Percentiles rank a stretch among this genome's conserved stretches.
Conservation (phyloP, 2,113 vertebrate species). For the Oncorhynchus clarkii region DNA sequence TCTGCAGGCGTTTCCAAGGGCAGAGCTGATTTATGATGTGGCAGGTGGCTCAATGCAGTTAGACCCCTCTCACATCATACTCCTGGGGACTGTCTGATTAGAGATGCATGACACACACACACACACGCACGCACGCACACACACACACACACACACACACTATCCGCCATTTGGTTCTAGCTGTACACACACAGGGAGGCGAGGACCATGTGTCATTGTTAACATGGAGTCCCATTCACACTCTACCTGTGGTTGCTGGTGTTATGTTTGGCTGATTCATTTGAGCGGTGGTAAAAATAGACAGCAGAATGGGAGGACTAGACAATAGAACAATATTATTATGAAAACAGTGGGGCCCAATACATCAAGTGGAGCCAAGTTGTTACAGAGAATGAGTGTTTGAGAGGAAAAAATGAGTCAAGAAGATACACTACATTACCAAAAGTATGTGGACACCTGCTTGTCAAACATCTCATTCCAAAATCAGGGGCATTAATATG, state of each 20-base stretch:
- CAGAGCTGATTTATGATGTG: slow-evolving; percentile 73
- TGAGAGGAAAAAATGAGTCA: too few relatives aligned
- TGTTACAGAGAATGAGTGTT: too few relatives aligned
- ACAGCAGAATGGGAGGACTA: neutral
- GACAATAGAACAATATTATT: slow-evolving; percentile 11
- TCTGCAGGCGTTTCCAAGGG: slow-evolving; percentile 59
- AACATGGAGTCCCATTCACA: slow-evolving; percentile 49
- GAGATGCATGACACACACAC: slow-evolving; percentile 44
- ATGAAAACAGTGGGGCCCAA: slow-evolving; percentile 4
- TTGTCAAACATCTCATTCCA: too few relatives aligned
- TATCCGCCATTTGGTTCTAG: slow-evolving; percentile 68
- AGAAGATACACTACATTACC: too few relatives aligned
- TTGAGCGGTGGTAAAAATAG: slow-evolving; percentile 7
- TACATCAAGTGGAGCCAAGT: neutral
- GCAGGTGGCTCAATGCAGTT: slow-evolving; percentile 53
- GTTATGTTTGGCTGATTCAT: neutral
- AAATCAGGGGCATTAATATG: too few relatives aligned
- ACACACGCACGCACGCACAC: too few relatives aligned
- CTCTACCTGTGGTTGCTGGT: slow-evolving; percentile 7
- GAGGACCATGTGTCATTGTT: slow-evolving; percentile 57
- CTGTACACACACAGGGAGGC: slow-evolving; percentile 51
- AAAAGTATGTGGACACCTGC: too few relatives aligned
- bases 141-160: too few relatives aligned
- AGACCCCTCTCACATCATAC: slow-evolving; percentile 64
- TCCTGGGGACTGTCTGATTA: slow-evolving; percentile 77